Base-by-base conservation (phyloP, 1,140 invertebrate species). In the Spodoptera frugiperda region DNA sequence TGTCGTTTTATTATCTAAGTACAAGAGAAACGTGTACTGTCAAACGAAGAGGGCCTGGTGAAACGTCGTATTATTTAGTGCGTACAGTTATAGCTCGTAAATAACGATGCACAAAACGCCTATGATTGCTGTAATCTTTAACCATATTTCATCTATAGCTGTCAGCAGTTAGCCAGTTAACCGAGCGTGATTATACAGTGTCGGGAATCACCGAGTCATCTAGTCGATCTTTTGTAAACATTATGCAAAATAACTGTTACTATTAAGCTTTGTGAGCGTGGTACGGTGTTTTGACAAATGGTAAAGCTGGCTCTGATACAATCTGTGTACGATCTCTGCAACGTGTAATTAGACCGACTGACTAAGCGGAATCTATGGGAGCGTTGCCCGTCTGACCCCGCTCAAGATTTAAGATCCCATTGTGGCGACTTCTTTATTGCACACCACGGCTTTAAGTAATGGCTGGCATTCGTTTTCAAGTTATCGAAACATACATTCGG, bases 361-460 rank as follows among this genome's bases (percentile, higher is more conserved):
- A 86, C 84, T 84, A 86, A 85, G 86, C 84, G 68, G 54, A 82
- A 86, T 86, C 81, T 84, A 78, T 82, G 79, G 80, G 82, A 84
- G 78, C 81, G 79, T 70, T 80, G 82, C 46, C 72, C 76, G 79
- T 53, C 76, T 77, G 76, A 81, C 80, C 79, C 67, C 76, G 51
- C 46, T 44, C 68, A 55, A 78, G 76, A 80, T 82, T 82, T 80
- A 83, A 80, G 55, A 57, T 65, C 57, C 73, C 77, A 82, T 83
- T 82, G 77, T 82, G 63, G 48, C 51, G 63, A 79, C 77, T 82
- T 82, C 79, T 84, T 80, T 81, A 79, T 79, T 79, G 78, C 78
- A 73, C 78, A 78, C 76, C 49, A 70, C 73, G 75, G 78, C 78
- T 82, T 81, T 75, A 79, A 81, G 77, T 78, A 79, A 83, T 81